phyloP scores from a whole-genome alignment of 1,140 invertebrate genomes.

The Scaptomyza pallida region DNA sequence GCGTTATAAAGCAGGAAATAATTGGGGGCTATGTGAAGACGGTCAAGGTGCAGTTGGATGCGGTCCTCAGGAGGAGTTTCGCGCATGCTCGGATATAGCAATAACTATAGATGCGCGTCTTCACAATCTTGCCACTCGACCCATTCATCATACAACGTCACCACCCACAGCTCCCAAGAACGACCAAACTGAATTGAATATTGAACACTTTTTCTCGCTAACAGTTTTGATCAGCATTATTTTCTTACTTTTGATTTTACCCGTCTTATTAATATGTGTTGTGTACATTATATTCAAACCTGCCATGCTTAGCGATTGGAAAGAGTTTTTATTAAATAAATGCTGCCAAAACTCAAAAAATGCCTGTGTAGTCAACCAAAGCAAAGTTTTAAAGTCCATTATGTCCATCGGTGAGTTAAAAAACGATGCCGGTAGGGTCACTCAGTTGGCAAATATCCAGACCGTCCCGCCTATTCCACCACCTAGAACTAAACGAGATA shows the following conservation, averaged over 20 bases:
- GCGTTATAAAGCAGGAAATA: constrained; percentile 82
- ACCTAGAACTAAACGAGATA: constrained; percentile 84
- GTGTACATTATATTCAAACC: constrained; percentile 50
- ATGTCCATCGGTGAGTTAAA: constrained; percentile 12
- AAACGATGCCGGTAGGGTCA: background rate
- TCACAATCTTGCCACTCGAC: constrained; percentile 57
- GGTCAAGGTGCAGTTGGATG: constrained; percentile 85
- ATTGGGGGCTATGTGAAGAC: constrained; percentile 85
- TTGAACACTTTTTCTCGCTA: background rate
- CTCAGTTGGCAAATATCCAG: constrained; percentile 7
- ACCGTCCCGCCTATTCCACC: constrained; percentile 84
- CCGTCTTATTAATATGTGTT: constrained; percentile 17
- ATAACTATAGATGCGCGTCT: constrained; percentile 86
- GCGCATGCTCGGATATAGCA: constrained; percentile 92
- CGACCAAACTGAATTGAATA: constrained; percentile 13
- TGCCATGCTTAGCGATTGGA: constrained; percentile 41
- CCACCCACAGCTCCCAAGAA: constrained; percentile 15
- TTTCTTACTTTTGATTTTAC: constrained; percentile 8
- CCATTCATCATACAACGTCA: constrained; percentile 44
- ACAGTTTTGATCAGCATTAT: constrained; percentile 14
- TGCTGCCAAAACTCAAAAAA: constrained; percentile 23
- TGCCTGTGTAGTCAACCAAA: constrained; percentile 1
- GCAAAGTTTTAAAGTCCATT: constrained; percentile 16
- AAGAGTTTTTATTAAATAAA: background rate
- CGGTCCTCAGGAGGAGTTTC: constrained; percentile 91